A percentile compares a stretch with the other conserved stretches of the same genome.
phyloP scores from a whole-genome alignment of 2,888 invertebrate species.

The Drosophila robusta region DNA sequence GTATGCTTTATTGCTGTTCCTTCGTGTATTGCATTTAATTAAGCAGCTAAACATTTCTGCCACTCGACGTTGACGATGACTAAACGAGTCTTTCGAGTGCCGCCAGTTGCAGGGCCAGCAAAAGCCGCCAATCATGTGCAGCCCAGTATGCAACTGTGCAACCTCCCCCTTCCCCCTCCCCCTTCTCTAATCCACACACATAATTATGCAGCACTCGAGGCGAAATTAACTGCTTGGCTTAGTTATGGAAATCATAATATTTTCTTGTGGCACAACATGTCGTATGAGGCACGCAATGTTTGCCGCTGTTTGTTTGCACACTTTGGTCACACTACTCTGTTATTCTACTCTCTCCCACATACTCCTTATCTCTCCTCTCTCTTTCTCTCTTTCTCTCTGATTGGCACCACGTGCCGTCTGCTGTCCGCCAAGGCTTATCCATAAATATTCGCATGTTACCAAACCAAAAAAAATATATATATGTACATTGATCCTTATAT shows the following conservation, averaged over 20 bases:
- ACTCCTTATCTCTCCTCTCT: not conserved
- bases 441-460: conserved; percentile 54
- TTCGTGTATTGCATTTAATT: conserved; percentile 61
- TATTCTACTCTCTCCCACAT: not conserved
- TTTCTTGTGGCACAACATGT: conserved; percentile 39
- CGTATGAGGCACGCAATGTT: conserved; percentile 47
- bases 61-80: conserved; percentile 45
- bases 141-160: not conserved
- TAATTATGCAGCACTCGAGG: conserved; percentile 43
- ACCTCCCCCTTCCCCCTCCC: not conserved
- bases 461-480: no score
- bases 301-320: conserved; percentile 47
- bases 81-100: conserved; percentile 29
- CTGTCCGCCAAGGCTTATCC: conserved; percentile 45
- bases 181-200: not conserved
- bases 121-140: conserved; percentile 47
- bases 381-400: conserved; percentile 38
- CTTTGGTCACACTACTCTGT: conserved; percentile 39
- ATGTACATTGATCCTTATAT: conserved; percentile 49
- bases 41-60: conserved; percentile 58
- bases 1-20: conserved; percentile 35
- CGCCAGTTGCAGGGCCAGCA: conserved; percentile 21
- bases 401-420: conserved; percentile 67
- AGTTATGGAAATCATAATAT: conserved; percentile 50
- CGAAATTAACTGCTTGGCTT: conserved; percentile 58